Conservation (phyloP, 2,888 invertebrate species). For the Calameuta idolon region DNA sequence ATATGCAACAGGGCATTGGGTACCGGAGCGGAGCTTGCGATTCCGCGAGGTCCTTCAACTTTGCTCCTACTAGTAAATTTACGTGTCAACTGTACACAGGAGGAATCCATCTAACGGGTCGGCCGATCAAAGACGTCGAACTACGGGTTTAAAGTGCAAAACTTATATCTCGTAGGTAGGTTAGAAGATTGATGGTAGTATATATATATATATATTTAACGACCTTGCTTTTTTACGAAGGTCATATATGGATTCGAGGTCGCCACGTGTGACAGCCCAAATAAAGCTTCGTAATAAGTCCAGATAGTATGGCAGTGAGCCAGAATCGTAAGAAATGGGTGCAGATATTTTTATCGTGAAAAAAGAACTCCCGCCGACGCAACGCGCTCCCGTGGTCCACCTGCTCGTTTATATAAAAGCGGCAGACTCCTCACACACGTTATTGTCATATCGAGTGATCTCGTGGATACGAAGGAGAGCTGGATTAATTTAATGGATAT, state of each 20-base stretch:
- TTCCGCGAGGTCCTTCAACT: background rate
- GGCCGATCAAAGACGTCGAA: background rate
- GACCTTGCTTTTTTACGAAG: background rate
- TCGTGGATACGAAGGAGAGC: background rate
- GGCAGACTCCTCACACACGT: background rate
- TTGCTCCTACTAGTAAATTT: background rate
- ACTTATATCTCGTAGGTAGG: background rate
- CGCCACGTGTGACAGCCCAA: constrained; percentile 33
- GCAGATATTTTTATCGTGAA: constrained; percentile 26
- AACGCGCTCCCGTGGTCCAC: constrained; percentile 11
- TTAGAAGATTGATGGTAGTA: too few species aligned
- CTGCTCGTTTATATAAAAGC: constrained; percentile 7
- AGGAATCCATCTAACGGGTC: background rate
- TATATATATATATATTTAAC: too few species aligned
- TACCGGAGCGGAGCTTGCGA: background rate
- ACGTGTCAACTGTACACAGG: background rate
- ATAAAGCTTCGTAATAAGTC: constrained; percentile 42
- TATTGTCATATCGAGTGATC: background rate
- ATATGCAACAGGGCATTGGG: background rate
- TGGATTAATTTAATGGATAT: background rate
- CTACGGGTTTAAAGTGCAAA: background rate
- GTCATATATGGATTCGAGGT: constrained; percentile 17
- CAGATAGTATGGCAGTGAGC: constrained; percentile 44
- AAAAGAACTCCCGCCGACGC: constrained; percentile 14
- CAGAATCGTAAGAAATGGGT: constrained; percentile 30